These are phyloP conservation scores for Rhabdomys dilectus DNA, from an alignment of 2,113 vertebrate genomes.

Conservation along the genomic window DNA sequence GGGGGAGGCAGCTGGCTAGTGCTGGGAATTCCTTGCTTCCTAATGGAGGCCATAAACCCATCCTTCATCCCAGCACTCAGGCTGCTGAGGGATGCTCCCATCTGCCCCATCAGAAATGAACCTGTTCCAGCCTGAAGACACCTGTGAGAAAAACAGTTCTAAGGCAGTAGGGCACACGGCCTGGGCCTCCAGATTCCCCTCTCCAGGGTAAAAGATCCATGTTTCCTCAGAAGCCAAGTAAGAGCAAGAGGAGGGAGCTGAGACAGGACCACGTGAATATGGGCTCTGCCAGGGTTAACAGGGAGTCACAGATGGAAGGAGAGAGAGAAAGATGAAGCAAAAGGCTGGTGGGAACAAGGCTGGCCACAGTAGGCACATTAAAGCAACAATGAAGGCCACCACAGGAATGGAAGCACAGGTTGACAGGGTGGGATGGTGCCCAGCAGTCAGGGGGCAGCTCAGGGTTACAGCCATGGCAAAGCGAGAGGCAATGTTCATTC, in stretches of 20 bases:
- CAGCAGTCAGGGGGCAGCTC: background rate
- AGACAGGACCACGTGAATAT: fast-evolving
- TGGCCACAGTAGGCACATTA: background rate
- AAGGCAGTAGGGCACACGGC: background rate
- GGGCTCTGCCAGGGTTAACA: background rate
- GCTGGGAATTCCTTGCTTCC: conserved; percentile 10
- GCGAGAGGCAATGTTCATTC: background rate
- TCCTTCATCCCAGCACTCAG: background rate
- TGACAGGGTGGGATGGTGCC: background rate
- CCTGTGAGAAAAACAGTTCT: background rate
- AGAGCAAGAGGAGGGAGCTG: fast-evolving
- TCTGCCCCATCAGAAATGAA: background rate
- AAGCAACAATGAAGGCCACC: background rate
- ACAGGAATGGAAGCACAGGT: fast-evolving
- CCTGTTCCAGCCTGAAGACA: background rate
- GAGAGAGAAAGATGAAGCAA: background rate
- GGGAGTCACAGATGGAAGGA: background rate
- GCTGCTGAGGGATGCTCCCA: background rate
- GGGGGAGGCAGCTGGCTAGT: background rate
- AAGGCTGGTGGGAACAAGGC: background rate
- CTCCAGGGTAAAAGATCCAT: background rate
- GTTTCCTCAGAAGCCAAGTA: background rate
- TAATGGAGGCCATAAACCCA: background rate
- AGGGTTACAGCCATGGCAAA: fast-evolving
- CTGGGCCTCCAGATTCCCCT: background rate